These are phyloP conservation scores for Stratiomys singularior DNA, from an alignment of 2,888 invertebrate species.

Conservation along the genomic window DNA sequence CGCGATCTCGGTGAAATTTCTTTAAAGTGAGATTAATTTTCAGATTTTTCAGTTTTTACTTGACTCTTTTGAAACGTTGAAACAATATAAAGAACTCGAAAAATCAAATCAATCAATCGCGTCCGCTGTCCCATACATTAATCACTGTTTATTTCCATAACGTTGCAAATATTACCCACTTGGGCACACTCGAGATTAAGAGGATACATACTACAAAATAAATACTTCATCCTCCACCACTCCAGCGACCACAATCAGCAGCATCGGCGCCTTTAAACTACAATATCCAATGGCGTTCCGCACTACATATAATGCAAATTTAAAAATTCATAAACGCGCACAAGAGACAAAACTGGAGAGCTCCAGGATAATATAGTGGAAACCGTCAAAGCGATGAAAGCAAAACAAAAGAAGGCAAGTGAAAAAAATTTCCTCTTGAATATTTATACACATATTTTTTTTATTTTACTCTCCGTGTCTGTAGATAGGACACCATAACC, in stretches of 20 bases:
- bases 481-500: slow-evolving; percentile 26
- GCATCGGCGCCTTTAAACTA: background rate
- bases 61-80: no score
- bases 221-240: background rate
- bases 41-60: no score
- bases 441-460: slow-evolving; percentile 1
- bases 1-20: no score
- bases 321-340: slow-evolving; percentile 54
- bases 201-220: slow-evolving; percentile 23
- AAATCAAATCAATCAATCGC: no score
- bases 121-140: background rate
- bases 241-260: background rate
- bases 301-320: slow-evolving; percentile 54
- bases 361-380: slow-evolving; percentile 12
- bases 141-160: background rate
- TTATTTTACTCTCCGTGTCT: background rate
- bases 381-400: slow-evolving; percentile 4
- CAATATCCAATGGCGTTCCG: slow-evolving; percentile 10
- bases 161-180: background rate
- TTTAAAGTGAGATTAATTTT: no score
- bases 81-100: no score
- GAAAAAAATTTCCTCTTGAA: slow-evolving; percentile 16
- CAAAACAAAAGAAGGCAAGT: background rate
- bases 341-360: background rate
- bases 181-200: slow-evolving; percentile 25